A percentile compares a stretch with the other conserved stretches of the same genome.
Evolutionary conservation across 2,113 vertebrate genomes (phyloP).

Genomic region (Rynchops niger): DNA sequence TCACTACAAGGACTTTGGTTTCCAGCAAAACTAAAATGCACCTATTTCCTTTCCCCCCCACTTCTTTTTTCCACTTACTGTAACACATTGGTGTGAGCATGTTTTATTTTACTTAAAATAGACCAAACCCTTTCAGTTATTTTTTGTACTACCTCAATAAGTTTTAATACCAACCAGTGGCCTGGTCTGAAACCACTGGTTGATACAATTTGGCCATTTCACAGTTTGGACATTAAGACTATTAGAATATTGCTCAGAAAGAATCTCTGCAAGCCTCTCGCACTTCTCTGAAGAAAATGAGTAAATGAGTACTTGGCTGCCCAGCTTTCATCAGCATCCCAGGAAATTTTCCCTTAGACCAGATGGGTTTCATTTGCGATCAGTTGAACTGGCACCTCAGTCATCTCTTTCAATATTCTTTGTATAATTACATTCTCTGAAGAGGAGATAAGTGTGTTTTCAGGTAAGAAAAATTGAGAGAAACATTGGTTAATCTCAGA

Average conservation of each 20-base stretch:
- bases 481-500: not conserved
- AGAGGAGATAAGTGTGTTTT: not conserved
- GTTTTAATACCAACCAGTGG: not conserved
- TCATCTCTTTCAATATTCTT: not conserved
- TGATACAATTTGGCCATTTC: not conserved
- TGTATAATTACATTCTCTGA: not conserved
- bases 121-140: not conserved
- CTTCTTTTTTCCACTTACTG: not conserved
- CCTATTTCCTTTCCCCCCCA: not conserved
- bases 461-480: not conserved
- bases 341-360: not conserved
- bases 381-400: not conserved
- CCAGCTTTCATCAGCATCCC: not conserved
- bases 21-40: not conserved
- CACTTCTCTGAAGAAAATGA: not conserved
- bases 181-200: not conserved
- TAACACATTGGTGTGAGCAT: fast-evolving
- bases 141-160: not conserved
- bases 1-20: not conserved
- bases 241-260: not conserved
- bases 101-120: not conserved
- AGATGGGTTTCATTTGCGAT: not conserved
- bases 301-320: not conserved
- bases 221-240: not conserved
- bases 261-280: not conserved